Evolutionary conservation across 2,888 invertebrate species (phyloP), one percentile per base, ranked within the genome.

Genomic region (Drosophila nigricruria): DNA sequence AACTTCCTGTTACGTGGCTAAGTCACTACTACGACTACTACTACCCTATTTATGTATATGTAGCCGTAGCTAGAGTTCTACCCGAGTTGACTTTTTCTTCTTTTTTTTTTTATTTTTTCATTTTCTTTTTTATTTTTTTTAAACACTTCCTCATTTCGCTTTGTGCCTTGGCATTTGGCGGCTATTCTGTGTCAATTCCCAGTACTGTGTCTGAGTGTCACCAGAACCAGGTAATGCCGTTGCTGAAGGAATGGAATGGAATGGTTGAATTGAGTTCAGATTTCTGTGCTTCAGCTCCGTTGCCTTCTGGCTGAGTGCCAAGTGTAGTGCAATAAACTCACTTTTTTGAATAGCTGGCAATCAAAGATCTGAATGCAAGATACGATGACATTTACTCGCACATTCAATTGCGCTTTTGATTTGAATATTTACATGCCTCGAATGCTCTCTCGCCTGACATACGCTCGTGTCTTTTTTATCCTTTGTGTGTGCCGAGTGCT

Each of bases 381-480:
- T 87, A 87, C 86, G 86, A 86, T 86, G 86, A 88, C 86, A 89
- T 86, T 89, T 89, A 84, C 85, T 89, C 73, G 85, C 85, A 87
- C 89, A 86, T 86, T 86, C 85, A 86, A 86, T 86, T 87, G 89
- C 86, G 86, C 86, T 87, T 87, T 87, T 89, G 81, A 87, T 87
- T 89, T 89, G 86, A 88, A 85, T 89, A 89, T 88, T 89, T 86
- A 85, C 86, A 89, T 89, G 85, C 72, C 74, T 54, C 38, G 67
- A 53, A 66, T 75, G 70, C 34, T 52, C 12, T 42, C 43, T 12
- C 16, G 16, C 8, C 25, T 42, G 14, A 34, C 56, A 60, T 57
- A 58, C 59, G 57, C 57, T 57, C 60, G 59, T 62, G 65, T 49
- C 53, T 64, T 67, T 69, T 74, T 69, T 64, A 64, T 68, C 57